phyloP scores from a whole-genome alignment of 1,140 invertebrate genomes.

The Trachelipus rathkii region DNA sequence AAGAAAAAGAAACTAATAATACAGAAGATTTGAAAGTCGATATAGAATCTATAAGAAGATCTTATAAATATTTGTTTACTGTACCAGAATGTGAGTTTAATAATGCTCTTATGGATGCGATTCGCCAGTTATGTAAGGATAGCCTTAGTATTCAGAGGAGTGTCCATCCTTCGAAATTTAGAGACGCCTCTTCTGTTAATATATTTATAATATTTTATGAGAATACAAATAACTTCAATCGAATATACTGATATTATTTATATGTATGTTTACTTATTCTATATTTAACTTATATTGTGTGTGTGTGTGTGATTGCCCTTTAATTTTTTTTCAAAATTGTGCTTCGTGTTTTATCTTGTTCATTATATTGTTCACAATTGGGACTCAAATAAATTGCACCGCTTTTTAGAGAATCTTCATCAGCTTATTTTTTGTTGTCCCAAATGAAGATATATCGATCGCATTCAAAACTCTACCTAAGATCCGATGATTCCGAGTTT shows the following conservation, averaged over 20 bases:
- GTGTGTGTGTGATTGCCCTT: too few species aligned
- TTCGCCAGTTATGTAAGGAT: conserved; percentile 69
- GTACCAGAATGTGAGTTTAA: conserved; percentile 60
- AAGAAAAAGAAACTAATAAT: not conserved
- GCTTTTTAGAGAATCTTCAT: conserved; percentile 73
- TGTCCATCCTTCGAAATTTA: conserved; percentile 48
- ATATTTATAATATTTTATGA: conserved; percentile 84
- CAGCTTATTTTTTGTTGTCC: too few species aligned
- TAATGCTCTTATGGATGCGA: conserved; percentile 70
- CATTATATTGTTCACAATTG: conserved; percentile 72
- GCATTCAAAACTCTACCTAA: too few species aligned
- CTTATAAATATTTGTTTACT: conserved; percentile 59
- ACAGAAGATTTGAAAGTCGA: conserved; percentile 49
- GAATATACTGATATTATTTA: conserved; percentile 84
- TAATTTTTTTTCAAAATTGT: too few species aligned
- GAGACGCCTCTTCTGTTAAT: conserved; percentile 59
- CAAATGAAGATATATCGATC: too few species aligned
- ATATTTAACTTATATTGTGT: too few species aligned
- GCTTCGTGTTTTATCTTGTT: too few species aligned
- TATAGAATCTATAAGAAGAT: conserved; percentile 58
- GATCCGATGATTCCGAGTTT: too few species aligned
- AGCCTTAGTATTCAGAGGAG: conserved; percentile 67
- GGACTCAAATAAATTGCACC: conserved; percentile 64
- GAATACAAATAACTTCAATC: conserved; percentile 67
- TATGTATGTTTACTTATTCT: too few species aligned